phyloP scores from a whole-genome alignment of 2,113 vertebrate species.

The Neodon shergylaensis region DNA sequence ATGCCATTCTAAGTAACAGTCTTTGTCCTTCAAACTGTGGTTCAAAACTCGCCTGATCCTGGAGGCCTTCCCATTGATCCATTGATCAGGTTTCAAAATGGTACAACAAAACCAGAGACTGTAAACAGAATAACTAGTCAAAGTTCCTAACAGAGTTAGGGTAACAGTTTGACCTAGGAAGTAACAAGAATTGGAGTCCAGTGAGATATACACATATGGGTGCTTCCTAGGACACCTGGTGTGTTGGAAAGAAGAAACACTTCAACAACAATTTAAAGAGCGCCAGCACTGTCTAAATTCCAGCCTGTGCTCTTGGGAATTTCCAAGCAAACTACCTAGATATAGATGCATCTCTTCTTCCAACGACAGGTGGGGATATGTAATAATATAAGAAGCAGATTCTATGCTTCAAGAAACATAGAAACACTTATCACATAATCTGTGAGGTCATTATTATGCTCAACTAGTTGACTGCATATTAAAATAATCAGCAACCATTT shows the following conservation, averaged over 20 bases:
- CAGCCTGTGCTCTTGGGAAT: not conserved
- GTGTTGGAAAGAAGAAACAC: not conserved
- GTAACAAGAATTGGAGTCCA: not conserved
- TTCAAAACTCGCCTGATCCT: not conserved
- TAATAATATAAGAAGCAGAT: not conserved
- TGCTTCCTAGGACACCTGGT: not conserved
- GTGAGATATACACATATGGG: not conserved
- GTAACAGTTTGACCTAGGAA: not conserved
- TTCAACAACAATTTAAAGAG: slow-evolving; percentile 44
- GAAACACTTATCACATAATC: slow-evolving; percentile 69
- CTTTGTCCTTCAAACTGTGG: not conserved
- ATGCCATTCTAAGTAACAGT: not conserved
- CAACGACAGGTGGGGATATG: not conserved
- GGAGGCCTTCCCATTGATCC: not conserved
- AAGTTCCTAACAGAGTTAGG: not conserved
- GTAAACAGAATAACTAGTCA: not conserved
- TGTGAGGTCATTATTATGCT: slow-evolving; percentile 72
- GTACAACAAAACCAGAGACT: not conserved
- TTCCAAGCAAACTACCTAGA: not conserved
- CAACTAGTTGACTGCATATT: slow-evolving; percentile 68
- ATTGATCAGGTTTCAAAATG: not conserved
- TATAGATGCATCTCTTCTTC: not conserved
- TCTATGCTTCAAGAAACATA: slow-evolving; percentile 68
- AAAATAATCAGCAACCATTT: slow-evolving; percentile 80
- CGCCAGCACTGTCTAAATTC: not conserved